These are phyloP conservation scores for Leucoraja ocellata DNA, from an alignment of 2,797 vertebrate species.

Conservation along the genomic window DNA sequence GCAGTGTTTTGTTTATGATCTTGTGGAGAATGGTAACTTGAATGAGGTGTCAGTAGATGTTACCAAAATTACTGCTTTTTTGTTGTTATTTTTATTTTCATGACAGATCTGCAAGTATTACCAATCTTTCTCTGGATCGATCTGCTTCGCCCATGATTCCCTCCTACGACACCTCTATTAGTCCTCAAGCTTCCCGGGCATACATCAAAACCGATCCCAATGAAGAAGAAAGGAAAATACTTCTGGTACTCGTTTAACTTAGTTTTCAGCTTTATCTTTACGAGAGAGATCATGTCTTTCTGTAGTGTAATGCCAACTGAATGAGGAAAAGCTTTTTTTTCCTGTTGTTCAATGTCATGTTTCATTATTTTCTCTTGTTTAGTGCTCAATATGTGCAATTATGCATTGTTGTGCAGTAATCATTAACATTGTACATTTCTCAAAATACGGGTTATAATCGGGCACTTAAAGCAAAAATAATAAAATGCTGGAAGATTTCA, in stretches of 20 bases:
- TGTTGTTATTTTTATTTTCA: slow-evolving; percentile 35
- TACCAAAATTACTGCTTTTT: no score
- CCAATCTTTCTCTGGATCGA: slow-evolving; percentile 83
- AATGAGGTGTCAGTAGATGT: neutral
- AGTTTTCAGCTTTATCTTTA: neutral
- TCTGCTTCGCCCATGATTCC: slow-evolving; percentile 82
- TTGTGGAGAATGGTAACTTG: neutral
- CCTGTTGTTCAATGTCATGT: neutral
- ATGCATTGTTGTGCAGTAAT: neutral
- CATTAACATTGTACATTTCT: no score
- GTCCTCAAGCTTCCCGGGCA: slow-evolving; percentile 78
- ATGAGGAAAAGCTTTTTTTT: neutral
- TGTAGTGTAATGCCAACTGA: neutral
- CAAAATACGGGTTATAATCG: neutral
- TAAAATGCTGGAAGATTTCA: no score
- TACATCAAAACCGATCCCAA: slow-evolving; percentile 76
- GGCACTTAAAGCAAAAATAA: neutral
- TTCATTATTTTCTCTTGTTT: neutral
- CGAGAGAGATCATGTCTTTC: neutral
- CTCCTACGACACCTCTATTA: slow-evolving; percentile 84
- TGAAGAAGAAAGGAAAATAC: slow-evolving; percentile 93
- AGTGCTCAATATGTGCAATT: neutral
- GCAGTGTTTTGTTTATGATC: neutral
- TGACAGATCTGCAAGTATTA: slow-evolving; percentile 86
- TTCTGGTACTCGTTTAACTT: slow-evolving; percentile 65